Conservation (phyloP, 2,113 vertebrate species). For the Corythornis cristatus region DNA sequence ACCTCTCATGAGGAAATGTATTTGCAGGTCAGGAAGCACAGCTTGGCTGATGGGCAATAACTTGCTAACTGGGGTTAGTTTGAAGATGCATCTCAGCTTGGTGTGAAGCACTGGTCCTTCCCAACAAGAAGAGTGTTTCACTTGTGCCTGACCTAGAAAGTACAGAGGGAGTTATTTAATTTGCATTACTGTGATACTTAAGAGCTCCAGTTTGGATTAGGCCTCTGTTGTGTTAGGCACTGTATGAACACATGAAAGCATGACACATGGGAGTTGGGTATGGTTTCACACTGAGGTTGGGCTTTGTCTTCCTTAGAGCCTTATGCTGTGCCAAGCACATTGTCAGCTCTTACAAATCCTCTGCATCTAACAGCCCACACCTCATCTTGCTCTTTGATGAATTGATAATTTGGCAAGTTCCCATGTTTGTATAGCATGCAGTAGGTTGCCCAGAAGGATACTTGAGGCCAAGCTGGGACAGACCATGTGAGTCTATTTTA, state of each 20-base stretch:
- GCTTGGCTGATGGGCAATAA: neutral
- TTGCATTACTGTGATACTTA: conserved; percentile 21
- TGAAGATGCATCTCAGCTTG: neutral
- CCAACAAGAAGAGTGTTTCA: neutral
- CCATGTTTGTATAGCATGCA: neutral
- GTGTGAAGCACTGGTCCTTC: neutral
- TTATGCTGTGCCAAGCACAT: neutral
- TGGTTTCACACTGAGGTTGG: neutral
- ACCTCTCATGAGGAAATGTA: neutral
- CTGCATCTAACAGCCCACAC: neutral
- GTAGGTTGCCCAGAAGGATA: neutral
- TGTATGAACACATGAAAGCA: conserved; percentile 7
- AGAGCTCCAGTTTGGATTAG: conserved; percentile 15
- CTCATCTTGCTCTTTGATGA: neutral
- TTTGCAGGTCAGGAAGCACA: neutral
- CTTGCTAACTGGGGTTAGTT: neutral
- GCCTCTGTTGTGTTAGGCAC: neutral
- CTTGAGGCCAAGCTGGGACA: neutral
- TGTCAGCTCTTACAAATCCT: neutral
- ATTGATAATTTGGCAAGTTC: neutral
- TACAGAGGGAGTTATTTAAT: conserved; percentile 22
- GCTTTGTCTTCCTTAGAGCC: neutral
- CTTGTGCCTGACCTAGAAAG: neutral
- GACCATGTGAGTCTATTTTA: neutral
- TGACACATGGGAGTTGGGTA: neutral